These are phyloP conservation scores for Galerucella calmariensis DNA, from an alignment of 2,888 invertebrate genomes.

Conservation along the genomic window DNA sequence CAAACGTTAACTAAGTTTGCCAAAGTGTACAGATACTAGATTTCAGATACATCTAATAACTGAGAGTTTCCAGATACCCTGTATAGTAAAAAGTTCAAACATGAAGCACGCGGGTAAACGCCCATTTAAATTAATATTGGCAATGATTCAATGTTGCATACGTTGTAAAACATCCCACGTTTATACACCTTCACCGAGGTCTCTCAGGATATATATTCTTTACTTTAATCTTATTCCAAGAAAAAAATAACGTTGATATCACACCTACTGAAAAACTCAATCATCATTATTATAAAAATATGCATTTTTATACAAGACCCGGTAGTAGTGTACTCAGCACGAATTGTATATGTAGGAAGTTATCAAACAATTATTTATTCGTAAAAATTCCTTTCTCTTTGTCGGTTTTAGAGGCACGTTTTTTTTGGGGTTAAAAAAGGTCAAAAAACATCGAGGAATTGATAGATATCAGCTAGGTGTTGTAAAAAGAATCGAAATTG, in stretches of 20 bases:
- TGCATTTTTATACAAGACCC: background rate
- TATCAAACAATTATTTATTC: background rate
- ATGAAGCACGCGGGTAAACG: conserved; percentile 19
- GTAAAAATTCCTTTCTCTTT: background rate
- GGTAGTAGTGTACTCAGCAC: background rate
- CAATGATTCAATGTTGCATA: conserved; percentile 33
- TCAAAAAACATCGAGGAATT: too few species aligned
- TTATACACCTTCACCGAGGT: conserved; percentile 28
- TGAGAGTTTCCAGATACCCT: background rate
- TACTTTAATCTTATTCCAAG: background rate
- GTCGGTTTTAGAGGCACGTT: background rate
- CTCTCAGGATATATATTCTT: background rate
- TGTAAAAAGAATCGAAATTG: too few species aligned
- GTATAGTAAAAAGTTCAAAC: background rate
- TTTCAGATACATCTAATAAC: too few species aligned
- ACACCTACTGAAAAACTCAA: conserved; percentile 9
- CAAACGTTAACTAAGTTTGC: too few species aligned
- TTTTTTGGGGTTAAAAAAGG: background rate
- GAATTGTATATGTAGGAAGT: background rate
- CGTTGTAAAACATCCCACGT: conserved; percentile 34
- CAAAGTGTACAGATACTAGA: too few species aligned
- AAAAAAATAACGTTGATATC: background rate
- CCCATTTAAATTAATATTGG: conserved; percentile 39
- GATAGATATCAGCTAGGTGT: too few species aligned
- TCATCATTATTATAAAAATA: background rate